These are phyloP conservation scores for Caerostris darwini DNA, from an alignment of 1,140 invertebrate species.

Conservation along the genomic window DNA sequence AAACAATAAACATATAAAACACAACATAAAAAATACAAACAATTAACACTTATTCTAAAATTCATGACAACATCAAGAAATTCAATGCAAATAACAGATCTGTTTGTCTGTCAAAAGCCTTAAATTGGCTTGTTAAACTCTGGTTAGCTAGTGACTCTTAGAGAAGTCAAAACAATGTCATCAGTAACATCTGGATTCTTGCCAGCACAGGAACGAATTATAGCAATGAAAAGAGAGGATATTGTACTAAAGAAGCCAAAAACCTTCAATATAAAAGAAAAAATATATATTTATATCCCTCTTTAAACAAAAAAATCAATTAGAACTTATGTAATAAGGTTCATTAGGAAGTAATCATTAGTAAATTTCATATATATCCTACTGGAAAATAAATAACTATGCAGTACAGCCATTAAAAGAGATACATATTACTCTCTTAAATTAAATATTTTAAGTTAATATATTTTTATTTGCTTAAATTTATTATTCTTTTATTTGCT, in stretches of 20 bases:
- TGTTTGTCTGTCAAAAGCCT: neutral
- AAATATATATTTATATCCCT: neutral
- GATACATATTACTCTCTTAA: no score
- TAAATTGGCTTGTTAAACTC: neutral
- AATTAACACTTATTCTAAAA: constrained; percentile 17
- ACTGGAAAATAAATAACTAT: no score
- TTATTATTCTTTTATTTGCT: no score
- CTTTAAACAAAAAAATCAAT: neutral
- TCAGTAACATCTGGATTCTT: constrained; percentile 41
- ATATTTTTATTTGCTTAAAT: no score
- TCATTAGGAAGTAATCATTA: no score
- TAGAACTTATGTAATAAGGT: neutral
- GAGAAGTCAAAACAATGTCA: constrained; percentile 57
- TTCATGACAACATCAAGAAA: neutral
- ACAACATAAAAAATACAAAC: neutral
- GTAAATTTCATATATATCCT: no score
- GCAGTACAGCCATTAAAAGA: no score
- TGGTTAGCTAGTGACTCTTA: constrained; percentile 64
- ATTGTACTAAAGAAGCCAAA: constrained; percentile 72
- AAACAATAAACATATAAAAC: neutral
- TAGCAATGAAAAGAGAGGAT: constrained; percentile 45
- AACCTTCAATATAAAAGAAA: constrained; percentile 43
- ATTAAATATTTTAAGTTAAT: no score
- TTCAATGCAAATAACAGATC: constrained; percentile 21
- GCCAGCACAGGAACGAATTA: constrained; percentile 68